Evolutionary conservation across 1,140 invertebrate species (phyloP).

Genomic region (Helicorthomorpha holstii): DNA sequence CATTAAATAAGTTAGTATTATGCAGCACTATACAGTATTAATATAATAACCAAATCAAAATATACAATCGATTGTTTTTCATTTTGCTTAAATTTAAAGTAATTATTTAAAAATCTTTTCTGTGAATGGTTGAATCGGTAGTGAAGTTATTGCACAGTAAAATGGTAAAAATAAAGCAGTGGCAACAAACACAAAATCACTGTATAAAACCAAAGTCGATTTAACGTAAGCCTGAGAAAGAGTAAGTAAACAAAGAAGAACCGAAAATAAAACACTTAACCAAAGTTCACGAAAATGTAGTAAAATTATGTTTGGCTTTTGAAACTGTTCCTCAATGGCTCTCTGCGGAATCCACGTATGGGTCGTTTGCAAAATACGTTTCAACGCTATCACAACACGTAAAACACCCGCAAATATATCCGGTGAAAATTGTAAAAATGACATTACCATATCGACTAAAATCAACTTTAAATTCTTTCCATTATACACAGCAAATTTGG

Average conservation of each 20-base stretch:
- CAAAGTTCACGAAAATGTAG: slow-evolving; percentile 20
- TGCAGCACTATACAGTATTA: too few species aligned
- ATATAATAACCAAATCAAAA: too few species aligned
- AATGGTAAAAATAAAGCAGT: too few species aligned
- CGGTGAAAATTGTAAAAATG: slow-evolving; percentile 21
- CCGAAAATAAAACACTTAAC: slow-evolving; percentile 16
- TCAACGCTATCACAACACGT: slow-evolving; percentile 16
- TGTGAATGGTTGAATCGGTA: not conserved
- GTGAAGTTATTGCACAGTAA: slow-evolving; percentile 4
- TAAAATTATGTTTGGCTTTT: slow-evolving; percentile 17
- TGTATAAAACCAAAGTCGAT: slow-evolving; percentile 6
- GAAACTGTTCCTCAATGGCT: slow-evolving; percentile 20
- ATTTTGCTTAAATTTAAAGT: too few species aligned
- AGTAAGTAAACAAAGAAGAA: slow-evolving; percentile 5
- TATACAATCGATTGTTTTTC: too few species aligned
- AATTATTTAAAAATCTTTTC: too few species aligned
- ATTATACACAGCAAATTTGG: slow-evolving; percentile 19
- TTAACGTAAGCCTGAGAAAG: slow-evolving; percentile 3
- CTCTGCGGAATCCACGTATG: slow-evolving; percentile 21
- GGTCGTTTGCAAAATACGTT: slow-evolving; percentile 16
- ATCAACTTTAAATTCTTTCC: slow-evolving; percentile 18
- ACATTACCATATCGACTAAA: slow-evolving; percentile 18
- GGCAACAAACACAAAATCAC: slow-evolving; percentile 7
- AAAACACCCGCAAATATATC: slow-evolving; percentile 20
- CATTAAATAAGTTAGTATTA: too few species aligned